These are phyloP conservation scores for Mechanitis mazaeus DNA, from an alignment of 2,888 invertebrate species.

Conservation along the genomic window DNA sequence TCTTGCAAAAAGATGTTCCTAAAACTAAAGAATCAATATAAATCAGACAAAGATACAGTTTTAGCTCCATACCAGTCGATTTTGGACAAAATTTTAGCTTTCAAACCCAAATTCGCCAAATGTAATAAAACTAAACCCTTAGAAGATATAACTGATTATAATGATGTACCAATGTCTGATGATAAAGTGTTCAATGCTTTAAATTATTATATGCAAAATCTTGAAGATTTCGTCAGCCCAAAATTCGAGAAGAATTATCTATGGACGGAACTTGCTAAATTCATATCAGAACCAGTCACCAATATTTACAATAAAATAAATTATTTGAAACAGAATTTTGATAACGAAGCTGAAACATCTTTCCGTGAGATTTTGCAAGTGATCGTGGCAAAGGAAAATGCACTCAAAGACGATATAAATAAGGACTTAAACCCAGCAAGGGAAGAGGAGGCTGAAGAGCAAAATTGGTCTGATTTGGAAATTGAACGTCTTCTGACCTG, in stretches of 20 bases:
- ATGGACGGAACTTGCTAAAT: constrained; percentile 57
- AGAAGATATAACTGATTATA: constrained; percentile 41
- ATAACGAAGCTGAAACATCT: constrained; percentile 24
- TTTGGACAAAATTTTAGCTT: constrained; percentile 47
- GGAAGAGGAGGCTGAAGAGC: constrained; percentile 35
- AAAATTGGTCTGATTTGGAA: constrained; percentile 54
- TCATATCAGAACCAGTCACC: constrained; percentile 45
- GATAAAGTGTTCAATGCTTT: constrained; percentile 51
- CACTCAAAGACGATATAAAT: constrained; percentile 33
- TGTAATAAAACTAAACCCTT: constrained; percentile 34
- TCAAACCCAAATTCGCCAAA: constrained; percentile 51
- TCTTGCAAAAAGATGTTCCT: constrained; percentile 55
- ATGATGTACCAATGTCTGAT: constrained; percentile 46
- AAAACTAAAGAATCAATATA: constrained; percentile 48
- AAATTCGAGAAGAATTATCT: constrained; percentile 60
- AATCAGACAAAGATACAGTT: constrained; percentile 32
- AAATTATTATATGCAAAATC: constrained; percentile 54
- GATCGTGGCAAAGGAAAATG: constrained; percentile 37
- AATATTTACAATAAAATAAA: constrained; percentile 61
- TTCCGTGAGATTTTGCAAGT: constrained; percentile 36
- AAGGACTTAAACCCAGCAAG: constrained; percentile 19
- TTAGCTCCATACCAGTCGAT: constrained; percentile 39
- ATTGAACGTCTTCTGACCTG: constrained; percentile 53
- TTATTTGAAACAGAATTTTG: constrained; percentile 54
- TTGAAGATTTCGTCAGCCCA: constrained; percentile 60